phyloP scores from a whole-genome alignment of 2,113 vertebrate genomes.

The Motacilla alba region DNA sequence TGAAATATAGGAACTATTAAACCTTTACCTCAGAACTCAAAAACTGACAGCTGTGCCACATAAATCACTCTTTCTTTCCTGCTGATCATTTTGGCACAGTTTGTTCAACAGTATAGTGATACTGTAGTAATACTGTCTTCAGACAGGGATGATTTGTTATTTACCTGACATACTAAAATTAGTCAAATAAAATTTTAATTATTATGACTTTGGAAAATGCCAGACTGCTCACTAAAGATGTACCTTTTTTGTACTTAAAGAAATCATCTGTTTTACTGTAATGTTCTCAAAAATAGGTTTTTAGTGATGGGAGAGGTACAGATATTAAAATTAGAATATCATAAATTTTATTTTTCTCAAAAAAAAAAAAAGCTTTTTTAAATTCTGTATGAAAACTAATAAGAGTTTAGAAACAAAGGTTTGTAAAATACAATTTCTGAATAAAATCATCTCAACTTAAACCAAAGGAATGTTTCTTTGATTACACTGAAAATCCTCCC shows the following conservation, averaged over 20 bases:
- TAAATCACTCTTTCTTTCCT: background rate
- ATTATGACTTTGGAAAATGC: background rate
- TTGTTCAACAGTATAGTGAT: background rate
- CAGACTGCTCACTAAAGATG: background rate
- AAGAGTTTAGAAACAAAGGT: background rate
- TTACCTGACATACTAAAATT: background rate
- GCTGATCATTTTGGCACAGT: background rate
- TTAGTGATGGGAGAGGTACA: background rate
- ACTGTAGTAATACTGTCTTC: background rate
- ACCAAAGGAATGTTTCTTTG: background rate
- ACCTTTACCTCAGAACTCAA: background rate
- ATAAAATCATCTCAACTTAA: background rate
- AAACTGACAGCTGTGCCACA: background rate
- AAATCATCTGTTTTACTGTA: background rate
- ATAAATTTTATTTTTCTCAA: background rate
- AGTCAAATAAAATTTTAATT: background rate
- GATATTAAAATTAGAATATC: background rate
- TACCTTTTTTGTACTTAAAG: background rate
- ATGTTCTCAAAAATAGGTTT: background rate
- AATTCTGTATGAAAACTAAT: background rate
- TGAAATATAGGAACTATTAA: background rate
- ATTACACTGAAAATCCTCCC: background rate
- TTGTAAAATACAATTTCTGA: background rate
- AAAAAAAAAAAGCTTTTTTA: accelerated
- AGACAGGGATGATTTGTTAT: background rate